Conservation (phyloP, 2,888 invertebrate species). For the Standfussiana lucernea region DNA sequence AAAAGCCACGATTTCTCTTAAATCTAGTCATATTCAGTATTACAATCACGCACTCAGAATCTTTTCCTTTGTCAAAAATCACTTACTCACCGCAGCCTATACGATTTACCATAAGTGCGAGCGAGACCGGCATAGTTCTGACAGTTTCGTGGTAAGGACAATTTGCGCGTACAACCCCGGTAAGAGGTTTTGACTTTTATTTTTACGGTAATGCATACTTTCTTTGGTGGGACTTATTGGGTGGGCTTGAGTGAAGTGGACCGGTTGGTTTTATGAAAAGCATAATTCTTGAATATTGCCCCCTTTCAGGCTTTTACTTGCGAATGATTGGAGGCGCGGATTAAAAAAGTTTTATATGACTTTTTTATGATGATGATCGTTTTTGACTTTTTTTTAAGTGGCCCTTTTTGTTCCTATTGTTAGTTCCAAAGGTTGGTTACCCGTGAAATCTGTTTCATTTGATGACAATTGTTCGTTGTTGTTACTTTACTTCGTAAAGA, state of each 20-base stretch:
- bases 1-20: constrained; percentile 66
- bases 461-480: constrained; percentile 22
- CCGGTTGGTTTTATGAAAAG: constrained; percentile 71
- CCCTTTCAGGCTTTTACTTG: constrained; percentile 63
- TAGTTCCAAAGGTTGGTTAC: constrained; percentile 4
- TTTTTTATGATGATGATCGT: constrained; percentile 47
- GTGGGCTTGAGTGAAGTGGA: constrained; percentile 70
- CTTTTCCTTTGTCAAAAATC: constrained; percentile 77
- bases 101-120: constrained; percentile 57
- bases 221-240: constrained; percentile 76
- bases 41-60: constrained; percentile 78
- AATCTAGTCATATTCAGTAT: constrained; percentile 73
- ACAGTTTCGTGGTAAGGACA: constrained; percentile 64
- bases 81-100: constrained; percentile 70
- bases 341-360: constrained; percentile 65
- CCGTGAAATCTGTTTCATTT: constrained; percentile 17
- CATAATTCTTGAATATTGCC: constrained; percentile 72
- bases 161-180: constrained; percentile 76
- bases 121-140: constrained; percentile 63
- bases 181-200: constrained; percentile 85
- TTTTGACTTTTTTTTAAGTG: constrained; percentile 51
- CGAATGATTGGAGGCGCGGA: constrained; percentile 58
- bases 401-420: constrained; percentile 35
- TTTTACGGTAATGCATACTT: constrained; percentile 85
- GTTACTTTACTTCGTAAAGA: constrained; percentile 20